Evolutionary conservation across 2,888 invertebrate genomes (phyloP), one percentile per base, ranked within the genome.

Genomic region (Dynastes tityus): DNA sequence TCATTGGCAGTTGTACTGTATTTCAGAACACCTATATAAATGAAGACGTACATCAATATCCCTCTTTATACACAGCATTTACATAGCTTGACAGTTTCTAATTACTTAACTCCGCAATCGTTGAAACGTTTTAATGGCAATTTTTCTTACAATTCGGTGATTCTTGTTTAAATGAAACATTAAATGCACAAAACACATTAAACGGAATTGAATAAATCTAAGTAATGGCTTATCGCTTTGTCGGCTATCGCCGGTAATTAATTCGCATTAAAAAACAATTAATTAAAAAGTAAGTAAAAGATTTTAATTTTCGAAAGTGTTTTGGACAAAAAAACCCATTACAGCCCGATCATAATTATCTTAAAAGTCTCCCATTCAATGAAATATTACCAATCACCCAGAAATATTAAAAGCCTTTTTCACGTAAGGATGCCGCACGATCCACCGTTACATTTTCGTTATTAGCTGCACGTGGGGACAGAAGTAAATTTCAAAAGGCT

Each of bases 231-330:
- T 68, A 76, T 68, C 67, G 55, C 58, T 40, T 64, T 32, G 75
- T 45, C 29, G 75, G 27, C 45, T 73, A 73, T 61, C 45, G 40
- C 75, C 37, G 37, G 61, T 63, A 58, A 71, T 79, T 70, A 79
- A 79, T 79, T 79, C 70, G 37, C 68, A 76, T 76, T 61, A 79
- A 76, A 78, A 70, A 76, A 76, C 76, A 79, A 79, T 79, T 79
- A 79, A 79, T 79, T 79, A 79, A 76, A 76, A 76, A 63, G 58
- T 74, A n/a, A 74, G 61, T 49, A 74, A 61, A 71, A 74, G 73
- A 63, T 74, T 74, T 74, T 74, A 74, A 74, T 74, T 74, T 45
- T 27, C n/a, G 27, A 68, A 65, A 76, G 65, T 76, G 76, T 76
- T 63, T 51, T 53, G 65, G 32, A 58, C 16, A 29, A 67, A 67